These are phyloP conservation scores for Muricea muricata DNA, from an alignment of 92 coral and sea anemone genomes.

Conservation along the genomic window DNA sequence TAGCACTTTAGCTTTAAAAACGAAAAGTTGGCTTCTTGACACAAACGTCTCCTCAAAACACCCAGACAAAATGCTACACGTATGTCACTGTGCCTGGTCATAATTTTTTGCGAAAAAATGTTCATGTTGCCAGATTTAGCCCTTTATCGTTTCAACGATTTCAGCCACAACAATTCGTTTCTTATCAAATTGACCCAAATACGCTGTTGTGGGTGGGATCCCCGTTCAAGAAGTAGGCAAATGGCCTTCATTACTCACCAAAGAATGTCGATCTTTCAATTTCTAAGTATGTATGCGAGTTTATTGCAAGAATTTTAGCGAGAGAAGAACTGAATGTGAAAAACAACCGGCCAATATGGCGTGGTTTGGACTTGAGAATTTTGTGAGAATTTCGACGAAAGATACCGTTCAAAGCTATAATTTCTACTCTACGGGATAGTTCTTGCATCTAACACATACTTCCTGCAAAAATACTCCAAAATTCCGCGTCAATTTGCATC, in stretches of 20 bases:
- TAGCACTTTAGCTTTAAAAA: too few species aligned
- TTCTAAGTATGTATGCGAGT: not conserved
- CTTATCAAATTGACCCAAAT: not conserved
- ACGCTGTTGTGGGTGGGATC: not conserved
- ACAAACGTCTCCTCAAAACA: too few species aligned
- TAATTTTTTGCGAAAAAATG: too few species aligned
- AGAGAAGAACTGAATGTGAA: not conserved
- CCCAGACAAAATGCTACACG: too few species aligned
- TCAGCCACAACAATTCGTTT: too few species aligned
- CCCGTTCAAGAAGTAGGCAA: not conserved
- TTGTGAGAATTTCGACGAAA: conserved; percentile 20
- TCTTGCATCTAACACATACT: conserved; percentile 42
- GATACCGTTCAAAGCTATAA: conserved; percentile 13
- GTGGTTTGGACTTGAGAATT: not conserved
- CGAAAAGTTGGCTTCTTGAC: too few species aligned
- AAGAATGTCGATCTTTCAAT: conserved; percentile 3
- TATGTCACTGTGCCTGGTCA: too few species aligned
- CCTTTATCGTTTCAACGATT: too few species aligned
- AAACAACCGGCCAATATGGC: conserved; percentile 1
- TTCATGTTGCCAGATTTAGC: too few species aligned
- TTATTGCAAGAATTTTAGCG: not conserved
- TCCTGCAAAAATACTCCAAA: conserved; percentile 52
- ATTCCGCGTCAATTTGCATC: conserved; percentile 41
- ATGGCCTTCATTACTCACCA: conserved; percentile 1
- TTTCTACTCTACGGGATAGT: conserved; percentile 36